phyloP scores from a whole-genome alignment of 2,888 invertebrate genomes.

The Arenicola marina region DNA sequence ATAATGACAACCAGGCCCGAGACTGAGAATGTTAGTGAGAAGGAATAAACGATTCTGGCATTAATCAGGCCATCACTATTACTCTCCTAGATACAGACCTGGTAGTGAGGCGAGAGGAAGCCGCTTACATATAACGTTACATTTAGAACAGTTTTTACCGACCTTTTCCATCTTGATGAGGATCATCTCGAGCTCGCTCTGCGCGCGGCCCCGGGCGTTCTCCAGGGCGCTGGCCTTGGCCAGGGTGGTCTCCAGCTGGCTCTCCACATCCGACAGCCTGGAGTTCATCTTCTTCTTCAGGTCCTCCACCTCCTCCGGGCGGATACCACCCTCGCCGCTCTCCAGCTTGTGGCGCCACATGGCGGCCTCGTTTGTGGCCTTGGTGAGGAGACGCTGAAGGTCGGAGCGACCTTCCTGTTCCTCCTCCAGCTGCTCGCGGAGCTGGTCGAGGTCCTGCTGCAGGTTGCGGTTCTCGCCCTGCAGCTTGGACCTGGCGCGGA shows the following conservation, averaged over 20 bases:
- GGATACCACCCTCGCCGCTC: constrained; percentile 72
- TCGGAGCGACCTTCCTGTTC: constrained; percentile 99
- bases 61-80: no score
- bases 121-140: no score
- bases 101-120: not conserved
- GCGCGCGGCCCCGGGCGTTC: constrained; percentile 96
- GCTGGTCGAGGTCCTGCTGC: constrained; percentile 98
- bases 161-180: constrained; percentile 88
- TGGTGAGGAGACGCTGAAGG: constrained; percentile 97
- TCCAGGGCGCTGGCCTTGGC: constrained; percentile 96
- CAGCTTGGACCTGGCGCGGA: constrained; percentile 60
- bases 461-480: constrained; percentile 92
- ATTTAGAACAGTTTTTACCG: not conserved
- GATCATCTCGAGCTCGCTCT: constrained; percentile 97
- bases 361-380: constrained; percentile 96
- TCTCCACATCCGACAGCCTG: constrained; percentile 95
- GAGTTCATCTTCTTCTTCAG: constrained; percentile 77
- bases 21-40: no score
- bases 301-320: constrained; percentile 64
- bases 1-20: no score
- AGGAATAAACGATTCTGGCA: no score
- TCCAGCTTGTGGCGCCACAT: constrained; percentile 99
- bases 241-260: constrained; percentile 96
- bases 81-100: no score
- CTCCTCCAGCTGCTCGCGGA: constrained; percentile 98